Base-by-base conservation (phyloP, 2,113 vertebrate species). In the Hyaena hyaena region DNA sequence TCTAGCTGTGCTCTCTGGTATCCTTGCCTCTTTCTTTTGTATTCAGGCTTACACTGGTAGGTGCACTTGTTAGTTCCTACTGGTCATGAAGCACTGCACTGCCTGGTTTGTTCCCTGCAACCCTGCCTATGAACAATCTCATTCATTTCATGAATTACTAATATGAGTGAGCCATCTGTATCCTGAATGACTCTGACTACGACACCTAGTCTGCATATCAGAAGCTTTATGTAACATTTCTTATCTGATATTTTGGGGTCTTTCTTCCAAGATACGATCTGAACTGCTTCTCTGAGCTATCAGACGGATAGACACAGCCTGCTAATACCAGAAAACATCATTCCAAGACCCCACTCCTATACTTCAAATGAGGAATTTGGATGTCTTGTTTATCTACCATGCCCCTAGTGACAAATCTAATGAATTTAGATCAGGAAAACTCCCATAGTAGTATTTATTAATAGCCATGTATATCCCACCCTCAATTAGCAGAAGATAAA, bases 401-500 rank as follows among this genome's bases (percentile, higher is more conserved):
- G n/a, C 50, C 48, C 11, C n/a, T 5, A 73, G 58, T 48, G 43
- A 84, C 21, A 71, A 71, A 76, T 43, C 39, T 48, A 68, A 55
- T 90, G 45, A 90, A 35, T 82, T 95, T 28, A 77, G 21, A 77
- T 89, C 24, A 96, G 53, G 50, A 92, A 92, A 93, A 53, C 21
- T 50, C 66, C 83, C 73, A 94, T 19, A n/a, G 43, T 43, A 85
- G 58, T 65, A 33, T 31, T 96, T 66, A 48, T 48, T 35, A 73
- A 23, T 35, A 84, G 28, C 33, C 84, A 11, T 31, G 10, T 92
- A 12, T 68, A 23, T 26, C 23, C 23, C 39, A 16, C 2, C 14
- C 24, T 92, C 33, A 31, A 77, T 80, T 93, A 84, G 61, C 35
- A 91, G 66, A 77, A 28, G 19, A 65, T 48, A 63, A 93, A 87